Percentiles rank a stretch among this genome's conserved stretches.
Evolutionary conservation across 1,140 invertebrate species (phyloP).

Genomic region (Chionoecetes opilio): DNA sequence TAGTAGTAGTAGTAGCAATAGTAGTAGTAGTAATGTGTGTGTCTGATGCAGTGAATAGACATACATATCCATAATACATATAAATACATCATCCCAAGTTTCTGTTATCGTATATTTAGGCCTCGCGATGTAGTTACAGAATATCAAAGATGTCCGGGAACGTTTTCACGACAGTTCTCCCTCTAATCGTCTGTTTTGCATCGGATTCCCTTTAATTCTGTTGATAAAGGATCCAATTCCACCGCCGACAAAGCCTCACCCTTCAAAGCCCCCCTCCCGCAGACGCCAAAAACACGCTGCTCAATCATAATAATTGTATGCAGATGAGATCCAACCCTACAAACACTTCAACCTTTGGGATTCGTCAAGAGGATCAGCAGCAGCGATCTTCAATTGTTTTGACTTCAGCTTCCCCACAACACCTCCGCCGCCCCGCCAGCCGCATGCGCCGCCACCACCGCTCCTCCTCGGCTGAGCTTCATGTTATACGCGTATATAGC

Average conservation of each 20-base stretch:
- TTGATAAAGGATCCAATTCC: slow-evolving; percentile 37
- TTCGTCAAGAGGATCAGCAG: neutral
- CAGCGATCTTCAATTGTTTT: slow-evolving; percentile 60
- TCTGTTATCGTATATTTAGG: no score
- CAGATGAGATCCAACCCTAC: slow-evolving; percentile 66
- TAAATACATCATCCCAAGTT: no score
- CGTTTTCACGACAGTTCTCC: neutral
- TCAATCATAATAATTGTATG: slow-evolving; percentile 70
- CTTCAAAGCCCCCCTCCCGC: slow-evolving; percentile 33
- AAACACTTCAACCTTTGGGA: slow-evolving; percentile 52
- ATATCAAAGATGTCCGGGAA: neutral
- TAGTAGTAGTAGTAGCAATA: no score
- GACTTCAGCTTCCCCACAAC: slow-evolving; percentile 19
- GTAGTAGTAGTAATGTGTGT: no score
- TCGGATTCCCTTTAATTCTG: slow-evolving; percentile 9
- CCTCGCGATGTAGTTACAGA: no score
- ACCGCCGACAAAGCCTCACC: neutral
- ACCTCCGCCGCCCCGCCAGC: neutral
- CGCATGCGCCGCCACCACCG: neutral
- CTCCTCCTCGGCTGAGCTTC: neutral
- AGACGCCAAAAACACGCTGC: slow-evolving; percentile 63
- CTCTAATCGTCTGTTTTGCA: slow-evolving; percentile 33
- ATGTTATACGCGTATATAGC: neutral
- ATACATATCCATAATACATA: no score
- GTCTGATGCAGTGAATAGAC: no score